Evolutionary conservation across 2,113 vertebrate genomes (phyloP).

Genomic region (Poeciliopsis occidentalis): DNA sequence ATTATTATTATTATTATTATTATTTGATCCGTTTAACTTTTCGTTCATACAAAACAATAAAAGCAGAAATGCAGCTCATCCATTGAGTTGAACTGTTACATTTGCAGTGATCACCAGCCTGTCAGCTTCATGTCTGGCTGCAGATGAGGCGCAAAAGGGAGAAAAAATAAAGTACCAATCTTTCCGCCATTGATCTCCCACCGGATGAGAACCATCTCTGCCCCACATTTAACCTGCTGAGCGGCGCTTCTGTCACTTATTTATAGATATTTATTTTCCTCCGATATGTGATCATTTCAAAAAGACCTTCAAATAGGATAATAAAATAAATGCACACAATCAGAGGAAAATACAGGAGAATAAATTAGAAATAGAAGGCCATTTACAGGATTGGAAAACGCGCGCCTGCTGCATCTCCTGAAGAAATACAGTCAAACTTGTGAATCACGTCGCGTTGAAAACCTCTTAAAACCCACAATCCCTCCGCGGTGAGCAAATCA

Average conservation of each 20-base stretch:
- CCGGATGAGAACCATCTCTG: conserved; percentile 26
- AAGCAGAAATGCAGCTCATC: conserved; percentile 47
- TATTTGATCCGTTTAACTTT: no score
- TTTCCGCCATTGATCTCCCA: conserved; percentile 51
- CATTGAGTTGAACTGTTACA: conserved; percentile 52
- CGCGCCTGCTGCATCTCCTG: conserved; percentile 32
- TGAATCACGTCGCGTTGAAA: conserved; percentile 68
- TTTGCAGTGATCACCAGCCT: conserved; percentile 36
- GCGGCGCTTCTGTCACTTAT: background rate
- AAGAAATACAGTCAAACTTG: conserved; percentile 64
- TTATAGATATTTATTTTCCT: background rate
- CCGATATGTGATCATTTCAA: conserved; percentile 35
- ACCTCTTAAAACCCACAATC: conserved; percentile 64
- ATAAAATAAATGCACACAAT: conserved; percentile 42
- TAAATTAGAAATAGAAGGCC: conserved; percentile 54
- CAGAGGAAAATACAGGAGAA: conserved; percentile 21
- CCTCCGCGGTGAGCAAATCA: conserved; percentile 59
- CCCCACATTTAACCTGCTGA: conserved; percentile 26
- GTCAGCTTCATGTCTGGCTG: conserved; percentile 49
- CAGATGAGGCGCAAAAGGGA: conserved; percentile 25
- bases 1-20: background rate
- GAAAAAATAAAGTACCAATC: conserved; percentile 26
- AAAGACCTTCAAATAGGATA: conserved; percentile 38
- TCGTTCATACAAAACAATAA: conserved; percentile 15
- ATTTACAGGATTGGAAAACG: conserved; percentile 56